Evolutionary conservation across 2,113 vertebrate genomes (phyloP).

Genomic region (Macquaria ambigua): DNA sequence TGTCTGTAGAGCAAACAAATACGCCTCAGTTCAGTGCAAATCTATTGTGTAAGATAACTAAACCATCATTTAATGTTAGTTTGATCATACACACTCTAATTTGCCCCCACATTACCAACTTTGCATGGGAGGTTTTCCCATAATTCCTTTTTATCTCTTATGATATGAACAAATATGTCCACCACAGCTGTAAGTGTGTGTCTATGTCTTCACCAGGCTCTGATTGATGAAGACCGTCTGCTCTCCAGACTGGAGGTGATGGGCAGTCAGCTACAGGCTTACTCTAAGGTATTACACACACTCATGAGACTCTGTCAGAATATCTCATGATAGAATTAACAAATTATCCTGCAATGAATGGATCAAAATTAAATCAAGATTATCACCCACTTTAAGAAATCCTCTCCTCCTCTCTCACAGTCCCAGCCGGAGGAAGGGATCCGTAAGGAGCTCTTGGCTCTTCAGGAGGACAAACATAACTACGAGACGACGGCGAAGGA

Average conservation of each 20-base stretch:
- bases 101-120: background rate
- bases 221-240: conserved; percentile 99
- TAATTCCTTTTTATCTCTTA: background rate
- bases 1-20: too few relatives aligned
- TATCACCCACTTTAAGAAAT: background rate
- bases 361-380: background rate
- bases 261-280: conserved; percentile 97
- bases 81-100: background rate
- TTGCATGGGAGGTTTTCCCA: background rate
- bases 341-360: background rate
- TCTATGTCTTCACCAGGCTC: conserved; percentile 86
- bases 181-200: background rate
- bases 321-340: background rate
- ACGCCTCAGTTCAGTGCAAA: background rate
- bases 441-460: conserved; percentile 94
- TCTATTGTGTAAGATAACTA: background rate
- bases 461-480: conserved; percentile 99
- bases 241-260: conserved; percentile 98
- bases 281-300: conserved; percentile 90
- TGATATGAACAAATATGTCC: background rate
- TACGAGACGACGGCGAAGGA: conserved; percentile 99
- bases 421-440: conserved; percentile 98
- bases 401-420: conserved; percentile 71
- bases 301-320: conserved; percentile 53
- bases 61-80: background rate